Evolutionary conservation across 2,888 invertebrate genomes (phyloP).

Genomic region (Erebia aethiops): DNA sequence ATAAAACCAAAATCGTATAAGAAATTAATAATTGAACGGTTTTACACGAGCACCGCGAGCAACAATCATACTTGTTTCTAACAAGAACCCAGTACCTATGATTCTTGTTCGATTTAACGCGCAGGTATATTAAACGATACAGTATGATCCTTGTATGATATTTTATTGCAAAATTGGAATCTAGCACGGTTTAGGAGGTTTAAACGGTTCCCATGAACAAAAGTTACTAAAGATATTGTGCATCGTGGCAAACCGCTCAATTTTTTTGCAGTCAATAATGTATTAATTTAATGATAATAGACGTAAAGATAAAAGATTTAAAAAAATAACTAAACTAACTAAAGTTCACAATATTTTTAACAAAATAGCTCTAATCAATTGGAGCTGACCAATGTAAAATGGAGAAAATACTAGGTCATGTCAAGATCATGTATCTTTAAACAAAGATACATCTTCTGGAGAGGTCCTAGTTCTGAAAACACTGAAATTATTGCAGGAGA

Average conservation of each 20-base stretch:
- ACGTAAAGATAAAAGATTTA: background rate
- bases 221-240: background rate
- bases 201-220: background rate
- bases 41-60: background rate
- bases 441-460: constrained; percentile 49
- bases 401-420: constrained; percentile 49
- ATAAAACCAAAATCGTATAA: background rate
- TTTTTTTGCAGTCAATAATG: background rate
- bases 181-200: too few species aligned
- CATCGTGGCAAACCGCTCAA: constrained; percentile 6
- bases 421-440: constrained; percentile 52
- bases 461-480: constrained; percentile 56
- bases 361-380: background rate
- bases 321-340: background rate
- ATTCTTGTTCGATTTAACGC: background rate
- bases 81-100: background rate
- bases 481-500: constrained; percentile 33
- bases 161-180: background rate
- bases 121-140: too few species aligned
- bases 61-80: background rate
- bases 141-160: background rate
- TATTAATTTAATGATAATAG: background rate
- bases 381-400: background rate
- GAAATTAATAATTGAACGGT: background rate
- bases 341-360: background rate